A percentile compares a stretch with the other conserved stretches of the same genome.
Conservation (phyloP, 1,140 invertebrate species). For the Drosophila burlai region DNA sequence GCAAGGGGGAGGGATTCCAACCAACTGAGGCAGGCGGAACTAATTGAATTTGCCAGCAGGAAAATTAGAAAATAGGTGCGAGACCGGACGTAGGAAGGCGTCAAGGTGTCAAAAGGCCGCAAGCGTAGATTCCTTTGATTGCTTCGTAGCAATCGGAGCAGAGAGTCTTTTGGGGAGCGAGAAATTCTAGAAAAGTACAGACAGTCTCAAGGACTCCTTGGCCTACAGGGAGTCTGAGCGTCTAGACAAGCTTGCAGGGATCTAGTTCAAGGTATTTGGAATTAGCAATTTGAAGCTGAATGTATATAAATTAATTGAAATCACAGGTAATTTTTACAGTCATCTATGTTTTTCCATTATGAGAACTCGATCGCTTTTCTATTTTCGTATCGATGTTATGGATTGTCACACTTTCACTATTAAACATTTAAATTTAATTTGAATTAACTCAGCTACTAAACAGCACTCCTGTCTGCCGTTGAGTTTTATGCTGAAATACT, state of each 20-base stretch:
- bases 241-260: background rate
- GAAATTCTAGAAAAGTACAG: background rate
- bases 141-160: conserved; percentile 2
- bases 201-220: background rate
- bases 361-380: too few species aligned
- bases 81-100: conserved; percentile 29
- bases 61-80: conserved; percentile 50
- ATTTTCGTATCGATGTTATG: too few species aligned
- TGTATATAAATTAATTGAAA: background rate
- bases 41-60: conserved; percentile 50
- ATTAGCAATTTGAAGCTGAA: background rate
- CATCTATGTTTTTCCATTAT: too few species aligned
- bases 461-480: background rate
- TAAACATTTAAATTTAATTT: background rate
- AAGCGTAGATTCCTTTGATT: conserved; percentile 35
- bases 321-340: background rate
- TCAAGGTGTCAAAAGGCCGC: conserved; percentile 39
- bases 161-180: background rate
- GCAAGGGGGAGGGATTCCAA: background rate
- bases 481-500: background rate
- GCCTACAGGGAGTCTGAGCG: background rate
- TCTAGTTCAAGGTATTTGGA: background rate
- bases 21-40: conserved; percentile 30
- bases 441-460: background rate
- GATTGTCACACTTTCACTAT: background rate